Evolutionary conservation across 2,888 invertebrate genomes (phyloP).

Genomic region (Terebella lapidaria): DNA sequence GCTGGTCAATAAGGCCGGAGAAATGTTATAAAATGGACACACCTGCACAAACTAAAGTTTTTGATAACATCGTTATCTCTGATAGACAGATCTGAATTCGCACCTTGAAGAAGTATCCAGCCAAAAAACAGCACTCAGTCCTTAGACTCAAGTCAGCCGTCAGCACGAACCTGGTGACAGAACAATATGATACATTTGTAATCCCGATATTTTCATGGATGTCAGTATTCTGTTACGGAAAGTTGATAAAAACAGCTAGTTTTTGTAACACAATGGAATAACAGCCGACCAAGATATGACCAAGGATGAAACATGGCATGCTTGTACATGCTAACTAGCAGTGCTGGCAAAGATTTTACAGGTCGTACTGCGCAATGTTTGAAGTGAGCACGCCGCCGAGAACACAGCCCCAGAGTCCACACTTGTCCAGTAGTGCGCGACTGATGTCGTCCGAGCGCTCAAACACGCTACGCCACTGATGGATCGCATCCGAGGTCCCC

Average conservation of each 20-base stretch:
- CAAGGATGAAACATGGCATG: too few relatives aligned
- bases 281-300: too few relatives aligned
- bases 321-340: too few relatives aligned
- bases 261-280: too few relatives aligned
- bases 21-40: neutral
- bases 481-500: slow-evolving; percentile 37
- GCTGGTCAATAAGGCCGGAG: too few relatives aligned
- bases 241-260: too few relatives aligned
- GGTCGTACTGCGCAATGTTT: slow-evolving; percentile 53
- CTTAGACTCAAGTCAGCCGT: slow-evolving; percentile 46
- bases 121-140: slow-evolving; percentile 49
- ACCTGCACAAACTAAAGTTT: too few relatives aligned
- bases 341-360: too few relatives aligned
- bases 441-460: slow-evolving; percentile 31
- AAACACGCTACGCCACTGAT: slow-evolving; percentile 36
- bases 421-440: slow-evolving; percentile 36
- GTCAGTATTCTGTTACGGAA: too few relatives aligned
- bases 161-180: slow-evolving; percentile 41
- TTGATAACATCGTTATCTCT: too few relatives aligned
- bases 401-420: slow-evolving; percentile 52
- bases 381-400: slow-evolving; percentile 46
- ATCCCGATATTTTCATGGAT: too few relatives aligned
- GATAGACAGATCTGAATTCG: too few relatives aligned
- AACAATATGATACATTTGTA: neutral
- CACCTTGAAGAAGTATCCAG: slow-evolving; percentile 51